These are phyloP conservation scores for Orchesella cincta DNA, from an alignment of 1,140 invertebrate species.

Conservation along the genomic window DNA sequence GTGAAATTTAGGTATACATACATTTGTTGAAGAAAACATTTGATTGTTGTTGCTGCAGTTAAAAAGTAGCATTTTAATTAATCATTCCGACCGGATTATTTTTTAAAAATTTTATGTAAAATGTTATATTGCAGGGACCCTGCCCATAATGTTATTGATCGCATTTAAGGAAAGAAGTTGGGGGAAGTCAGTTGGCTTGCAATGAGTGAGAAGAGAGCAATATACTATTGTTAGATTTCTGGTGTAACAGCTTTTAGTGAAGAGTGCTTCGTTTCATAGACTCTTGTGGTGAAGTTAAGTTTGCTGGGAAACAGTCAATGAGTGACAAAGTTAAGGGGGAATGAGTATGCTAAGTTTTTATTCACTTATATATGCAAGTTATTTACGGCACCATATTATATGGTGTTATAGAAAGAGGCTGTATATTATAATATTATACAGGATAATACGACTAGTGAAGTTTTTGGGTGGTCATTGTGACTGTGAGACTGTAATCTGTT, in stretches of 20 bases:
- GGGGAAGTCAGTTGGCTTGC: slow-evolving; percentile 5
- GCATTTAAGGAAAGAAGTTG: slow-evolving; percentile 15
- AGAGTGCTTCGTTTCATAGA: too few species aligned
- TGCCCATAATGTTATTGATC: slow-evolving; percentile 26
- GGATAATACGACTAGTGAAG: too few species aligned
- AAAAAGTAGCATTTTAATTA: too few species aligned
- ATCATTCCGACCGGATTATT: too few species aligned
- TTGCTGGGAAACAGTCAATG: slow-evolving; percentile 20
- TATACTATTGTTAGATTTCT: too few species aligned
- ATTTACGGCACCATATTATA: background rate
- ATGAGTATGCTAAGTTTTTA: background rate
- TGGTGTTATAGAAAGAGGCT: background rate
- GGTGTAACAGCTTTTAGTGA: too few species aligned
- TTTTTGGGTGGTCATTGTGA: slow-evolving; percentile 22
- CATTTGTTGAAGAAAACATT: too few species aligned
- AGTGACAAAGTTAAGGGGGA: background rate
- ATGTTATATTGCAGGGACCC: background rate
- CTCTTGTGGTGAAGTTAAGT: background rate
- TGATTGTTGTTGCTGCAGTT: too few species aligned
- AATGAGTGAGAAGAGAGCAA: background rate
- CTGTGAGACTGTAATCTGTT: background rate
- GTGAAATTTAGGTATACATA: too few species aligned
- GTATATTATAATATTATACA: background rate
- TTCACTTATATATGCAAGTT: background rate
- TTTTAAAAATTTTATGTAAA: too few species aligned